Base-by-base conservation (phyloP, 2,888 invertebrate genomes). In the Agrochola macilenta region DNA sequence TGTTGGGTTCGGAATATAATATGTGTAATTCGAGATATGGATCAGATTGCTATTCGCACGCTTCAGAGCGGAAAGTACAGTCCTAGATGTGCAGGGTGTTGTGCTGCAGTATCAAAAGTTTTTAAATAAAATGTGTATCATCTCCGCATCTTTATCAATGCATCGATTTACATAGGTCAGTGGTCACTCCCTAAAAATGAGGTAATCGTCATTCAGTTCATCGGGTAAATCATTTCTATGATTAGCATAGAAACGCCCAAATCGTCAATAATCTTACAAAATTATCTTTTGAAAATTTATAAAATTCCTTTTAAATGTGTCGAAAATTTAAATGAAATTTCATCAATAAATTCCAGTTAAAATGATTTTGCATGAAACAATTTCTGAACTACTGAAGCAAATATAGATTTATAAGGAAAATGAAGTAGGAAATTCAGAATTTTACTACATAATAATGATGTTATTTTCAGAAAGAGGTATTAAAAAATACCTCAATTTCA, bases 41-140 rank as follows among this genome's bases (percentile, higher is more conserved):
- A 94, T 96, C 93, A 79, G 85, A 90, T 96, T 92, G 90, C 95
- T 88, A 90, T 91, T 94, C 94, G 93, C 94, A 94, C 90, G 93
- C 95, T 92, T 87, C 85, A 90, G 94, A 95, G 93, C 95, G 95
- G 93, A 95, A 95, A 95, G 92, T 74, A 80, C 82, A 89, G 89
- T 88, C 88, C 91, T 91, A 90, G 87, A 90, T 89, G 82, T 88
- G 84, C 88, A 90, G 90, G 90, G 89, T 90, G 88, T 88, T 88
- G 71, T 83, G 74, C 82, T 81, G 74, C 60, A 68, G 61, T 69
- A 65, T 54, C 71, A 49, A 60, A 58, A 0, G 20, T 68, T 61
- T 80, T 49, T 69, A 54, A 69, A 61, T 23, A 52, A 20, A 35
- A 52, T 68, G 0, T 26, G 12, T 26, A 54, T 23, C 12, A 54